Percentiles rank a stretch among this genome's conserved stretches.
These are phyloP conservation scores for Drosophila kanekoi DNA, from an alignment of 2,888 invertebrate genomes.

Conservation along the genomic window DNA sequence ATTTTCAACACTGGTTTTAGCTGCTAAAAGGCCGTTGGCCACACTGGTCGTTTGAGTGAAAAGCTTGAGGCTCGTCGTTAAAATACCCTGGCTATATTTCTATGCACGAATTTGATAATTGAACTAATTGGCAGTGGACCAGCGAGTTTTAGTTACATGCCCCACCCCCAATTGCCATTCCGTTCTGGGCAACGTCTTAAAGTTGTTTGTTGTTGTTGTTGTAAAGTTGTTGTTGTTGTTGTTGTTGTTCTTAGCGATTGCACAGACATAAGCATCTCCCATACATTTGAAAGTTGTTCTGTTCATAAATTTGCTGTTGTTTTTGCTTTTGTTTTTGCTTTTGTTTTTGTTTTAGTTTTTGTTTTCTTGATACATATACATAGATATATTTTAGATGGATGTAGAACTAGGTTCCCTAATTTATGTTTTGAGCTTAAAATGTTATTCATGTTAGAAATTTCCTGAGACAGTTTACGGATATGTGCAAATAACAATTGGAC, in stretches of 20 bases:
- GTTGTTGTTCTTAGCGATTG: no score
- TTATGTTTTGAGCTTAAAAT: constrained; percentile 39
- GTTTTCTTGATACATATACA: no score
- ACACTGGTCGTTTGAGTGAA: no score
- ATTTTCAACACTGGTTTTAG: no score
- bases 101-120: background rate
- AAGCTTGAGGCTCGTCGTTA: no score
- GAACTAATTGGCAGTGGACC: background rate
- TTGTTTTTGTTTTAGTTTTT: constrained; percentile 3
- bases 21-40: no score
- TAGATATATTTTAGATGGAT: constrained; percentile 1
- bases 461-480: constrained; percentile 84
- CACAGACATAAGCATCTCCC: constrained; percentile 4
- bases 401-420: constrained; percentile 53
- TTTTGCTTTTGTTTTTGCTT: background rate
- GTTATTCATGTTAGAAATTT: constrained; percentile 69
- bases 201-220: no score
- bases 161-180: no score
- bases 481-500: constrained; percentile 83
- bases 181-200: no score
- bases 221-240: no score
- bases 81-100: background rate
- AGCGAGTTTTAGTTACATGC: no score
- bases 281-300: constrained; percentile 7
- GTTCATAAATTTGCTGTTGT: background rate